Base-by-base conservation (phyloP, 2,797 vertebrate species). In the Microhierax caerulescens region DNA sequence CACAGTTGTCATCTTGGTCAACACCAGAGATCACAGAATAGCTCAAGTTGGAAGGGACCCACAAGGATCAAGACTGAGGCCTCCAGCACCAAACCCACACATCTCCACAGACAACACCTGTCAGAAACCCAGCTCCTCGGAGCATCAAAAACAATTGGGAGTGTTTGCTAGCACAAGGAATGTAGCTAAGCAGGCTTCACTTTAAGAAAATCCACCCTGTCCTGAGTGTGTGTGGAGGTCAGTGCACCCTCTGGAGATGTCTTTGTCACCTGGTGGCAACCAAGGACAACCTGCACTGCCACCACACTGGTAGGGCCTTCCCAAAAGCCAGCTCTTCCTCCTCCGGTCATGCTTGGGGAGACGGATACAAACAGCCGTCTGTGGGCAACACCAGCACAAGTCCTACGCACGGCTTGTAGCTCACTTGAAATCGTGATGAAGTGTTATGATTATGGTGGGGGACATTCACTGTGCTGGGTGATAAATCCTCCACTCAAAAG, bases 391-490 rank as follows among this genome's bases (percentile, higher is more conserved):
- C 7, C 70, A 39, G 43, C 48, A 51, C 53, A 68, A 28, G 28
- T 30, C 36, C 43, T 51, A 70, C 3, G 0, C 3, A 23, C 5
- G 2, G 4, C 28, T 27, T 56, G 7, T 10, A 2, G 20, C 39
- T 47, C 74, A 27, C n/a, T n/a, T 45, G 56, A 59, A 53, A 64
- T 3, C 41, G 39, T 27, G 57, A 63, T 2, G 9, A 22, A 51
- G 30, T 24, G 56, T 70, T 64, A 32, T 32, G 48, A 22, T n/a
- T 57, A 28, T 2, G 2, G 28, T 8, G 57, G 63, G 48, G 79
- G 68, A 90, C 19, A 37, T 39, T 61, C 43, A 56, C 24, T 74
- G 27, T 70, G 32, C 41, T 30, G 57, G 28, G 32, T 20, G 51
- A 83, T 8, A 77, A 88, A 81, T 50, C 25, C n/a, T 70, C 82